Percentiles rank a stretch among this genome's conserved stretches.
Conservation (phyloP, 2,888 invertebrate genomes). For the Calameuta pallipes region DNA sequence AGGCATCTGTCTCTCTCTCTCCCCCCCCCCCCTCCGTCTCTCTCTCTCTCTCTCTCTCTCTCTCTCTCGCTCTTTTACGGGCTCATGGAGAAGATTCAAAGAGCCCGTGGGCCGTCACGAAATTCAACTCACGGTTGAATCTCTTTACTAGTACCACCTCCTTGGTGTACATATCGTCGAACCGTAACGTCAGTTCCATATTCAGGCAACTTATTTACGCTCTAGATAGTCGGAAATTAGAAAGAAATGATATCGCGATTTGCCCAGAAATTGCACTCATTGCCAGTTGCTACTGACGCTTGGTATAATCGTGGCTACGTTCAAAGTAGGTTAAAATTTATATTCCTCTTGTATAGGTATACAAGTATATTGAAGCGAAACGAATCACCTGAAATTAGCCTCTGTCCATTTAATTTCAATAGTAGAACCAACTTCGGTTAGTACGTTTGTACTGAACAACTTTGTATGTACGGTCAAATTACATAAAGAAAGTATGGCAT, state of each 20-base stretch:
- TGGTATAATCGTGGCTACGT: not conserved
- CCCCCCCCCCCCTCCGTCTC: no score
- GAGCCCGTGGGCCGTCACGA: not conserved
- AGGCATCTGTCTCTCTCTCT: not conserved
- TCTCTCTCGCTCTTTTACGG: not conserved
- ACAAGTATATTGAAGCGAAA: no score
- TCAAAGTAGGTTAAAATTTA: not conserved
- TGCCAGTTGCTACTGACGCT: not conserved
- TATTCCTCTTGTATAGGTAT: not conserved
- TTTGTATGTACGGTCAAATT: not conserved
- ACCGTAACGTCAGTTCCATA: not conserved
- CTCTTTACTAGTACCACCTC: not conserved
- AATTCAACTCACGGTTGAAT: not conserved
- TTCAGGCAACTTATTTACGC: not conserved
- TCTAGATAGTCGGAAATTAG: not conserved
- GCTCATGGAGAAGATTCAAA: not conserved
- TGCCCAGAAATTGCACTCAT: not conserved
- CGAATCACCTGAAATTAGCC: not conserved
- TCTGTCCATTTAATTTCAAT: not conserved
- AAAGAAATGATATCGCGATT: not conserved
- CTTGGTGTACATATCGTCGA: not conserved
- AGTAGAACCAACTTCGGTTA: not conserved
- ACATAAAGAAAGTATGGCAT: not conserved
- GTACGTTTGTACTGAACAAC: not conserved
- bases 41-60: no score